Evolutionary conservation across 2,888 invertebrate species (phyloP), one percentile per base, ranked within the genome.

Genomic region (Eudemis profundana): DNA sequence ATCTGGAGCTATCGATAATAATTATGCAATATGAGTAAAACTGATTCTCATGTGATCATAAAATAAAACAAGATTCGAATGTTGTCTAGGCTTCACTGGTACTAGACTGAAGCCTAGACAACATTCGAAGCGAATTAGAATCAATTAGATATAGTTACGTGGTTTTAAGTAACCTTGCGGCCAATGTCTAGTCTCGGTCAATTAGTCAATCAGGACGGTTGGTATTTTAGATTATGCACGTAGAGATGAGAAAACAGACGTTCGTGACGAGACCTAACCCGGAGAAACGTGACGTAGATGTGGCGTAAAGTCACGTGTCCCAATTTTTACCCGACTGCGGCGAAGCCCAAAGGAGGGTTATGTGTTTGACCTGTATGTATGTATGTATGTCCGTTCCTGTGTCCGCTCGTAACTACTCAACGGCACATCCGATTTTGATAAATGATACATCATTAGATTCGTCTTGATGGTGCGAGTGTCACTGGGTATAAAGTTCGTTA

Each of bases 91-190:
- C 33, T 36, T 15, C 49, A 42, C 17, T 15, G 44, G n/a, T n/a
- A n/a, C n/a, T n/a, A n/a, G n/a, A n/a, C n/a, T n/a, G n/a, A n/a
- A n/a, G n/a, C n/a, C n/a, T n/a, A n/a, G n/a, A n/a, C n/a, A n/a
- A n/a, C 44, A 44, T 56, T 56, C 42, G 29, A 27, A n/a, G 56
- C 29, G 44, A 65, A 59, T 65, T 53, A 60, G 46, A 47, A 53
- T 46, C 65, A 65, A 65, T 65, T 65, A 60, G 64, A 51, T 19
- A 46, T 33, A 44, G 60, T 65, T 60, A 65, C 46, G 59, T 50
- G 42, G 56, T 51, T 53, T 59, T 53, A 53, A 38, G 47, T 44
- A 60, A 65, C 65, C 65, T 65, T 65, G 65, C 59, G 53, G 53
- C 21, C 40, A 57, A 62, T 50, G 57, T 46, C 59, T 60, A 50